Base-by-base conservation (phyloP, 1,140 invertebrate species). In the Pararge aegeria region DNA sequence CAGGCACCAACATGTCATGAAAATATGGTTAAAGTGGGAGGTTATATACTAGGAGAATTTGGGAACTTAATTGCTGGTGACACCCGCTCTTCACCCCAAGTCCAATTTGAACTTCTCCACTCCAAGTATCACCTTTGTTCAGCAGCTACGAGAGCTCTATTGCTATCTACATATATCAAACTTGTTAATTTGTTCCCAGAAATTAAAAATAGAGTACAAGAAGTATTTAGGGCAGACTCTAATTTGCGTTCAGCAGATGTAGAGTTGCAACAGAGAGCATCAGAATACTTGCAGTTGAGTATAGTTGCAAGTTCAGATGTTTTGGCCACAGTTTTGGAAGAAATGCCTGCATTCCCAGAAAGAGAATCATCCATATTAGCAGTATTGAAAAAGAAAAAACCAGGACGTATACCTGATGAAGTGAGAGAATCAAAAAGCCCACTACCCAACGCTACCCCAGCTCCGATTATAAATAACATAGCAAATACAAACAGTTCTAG, bases 11-110 rank as follows among this genome's bases (percentile, higher is more conserved):
- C 98, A 48, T 99, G 98, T 84, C 99, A 99, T 90, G 99, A 99
- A 92, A 99, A 99, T 88, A 99, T 99, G 98, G 98, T 99, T 0
- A 99, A 99, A 94, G 99, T 99, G 42, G 98, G 98, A 52, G 99
- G 98, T 20, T 99, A 99, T 75, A 99, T 99, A 74, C 92, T 99
- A 38, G 99, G 99, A 55, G 99, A 99, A 91, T 99, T 99, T 92
- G 99, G 99, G 21, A 99, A 99, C 92, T 92, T 99, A 18, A 99
- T 99, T 83, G 98, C 99, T 70, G 98, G 98, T 9, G 99, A 99
- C 91, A 96, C 97, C 55, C 93, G 98, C 51, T 99, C 98, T 34
- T 98, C 98, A 57, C 98, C 98, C 30, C 91, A 95, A 68, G 97
- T 99, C 63, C 98, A 99, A 90, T 99, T 99, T 90, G 96, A 98